Conservation (phyloP, 2,888 invertebrate species). For the Blera fallax region DNA sequence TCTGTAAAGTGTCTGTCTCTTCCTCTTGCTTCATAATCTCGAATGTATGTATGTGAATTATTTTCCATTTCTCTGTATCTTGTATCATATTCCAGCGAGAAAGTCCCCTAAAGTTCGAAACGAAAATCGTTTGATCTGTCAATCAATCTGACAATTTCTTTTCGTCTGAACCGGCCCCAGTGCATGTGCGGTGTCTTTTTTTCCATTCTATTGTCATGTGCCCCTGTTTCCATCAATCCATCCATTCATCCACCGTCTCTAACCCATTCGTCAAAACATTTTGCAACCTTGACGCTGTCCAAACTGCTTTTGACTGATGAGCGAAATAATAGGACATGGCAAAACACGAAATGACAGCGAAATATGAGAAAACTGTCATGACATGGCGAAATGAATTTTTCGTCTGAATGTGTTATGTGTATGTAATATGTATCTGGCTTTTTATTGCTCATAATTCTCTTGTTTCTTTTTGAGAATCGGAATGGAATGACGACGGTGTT, state of each 20-base stretch:
- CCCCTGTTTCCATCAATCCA: conserved; percentile 65
- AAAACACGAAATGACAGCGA: conserved; percentile 71
- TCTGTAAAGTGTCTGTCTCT: background rate
- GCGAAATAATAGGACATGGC: conserved; percentile 71
- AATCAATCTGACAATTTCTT: conserved; percentile 64
- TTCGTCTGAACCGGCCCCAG: conserved; percentile 28
- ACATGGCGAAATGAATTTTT: conserved; percentile 68
- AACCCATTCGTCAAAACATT: conserved; percentile 71
- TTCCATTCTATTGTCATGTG: conserved; percentile 57
- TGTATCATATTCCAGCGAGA: background rate
- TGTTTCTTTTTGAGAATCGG: conserved; percentile 42
- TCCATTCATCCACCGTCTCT: conserved; percentile 62
- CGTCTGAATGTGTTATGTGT: conserved; percentile 45
- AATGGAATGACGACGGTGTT: conserved; percentile 19
- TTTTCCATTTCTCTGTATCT: background rate
- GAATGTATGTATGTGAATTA: background rate
- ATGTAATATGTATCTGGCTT: conserved; percentile 4
- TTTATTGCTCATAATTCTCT: conserved; percentile 24
- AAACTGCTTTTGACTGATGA: conserved; percentile 71
- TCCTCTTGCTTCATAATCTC: background rate
- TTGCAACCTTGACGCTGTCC: conserved; percentile 72
- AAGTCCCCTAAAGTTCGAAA: background rate
- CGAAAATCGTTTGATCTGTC: conserved; percentile 66
- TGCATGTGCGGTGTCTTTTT: background rate
- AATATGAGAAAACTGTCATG: conserved; percentile 72